Evolutionary conservation across 1,140 invertebrate genomes (phyloP).

Genomic region (Anthonomus grandis): DNA sequence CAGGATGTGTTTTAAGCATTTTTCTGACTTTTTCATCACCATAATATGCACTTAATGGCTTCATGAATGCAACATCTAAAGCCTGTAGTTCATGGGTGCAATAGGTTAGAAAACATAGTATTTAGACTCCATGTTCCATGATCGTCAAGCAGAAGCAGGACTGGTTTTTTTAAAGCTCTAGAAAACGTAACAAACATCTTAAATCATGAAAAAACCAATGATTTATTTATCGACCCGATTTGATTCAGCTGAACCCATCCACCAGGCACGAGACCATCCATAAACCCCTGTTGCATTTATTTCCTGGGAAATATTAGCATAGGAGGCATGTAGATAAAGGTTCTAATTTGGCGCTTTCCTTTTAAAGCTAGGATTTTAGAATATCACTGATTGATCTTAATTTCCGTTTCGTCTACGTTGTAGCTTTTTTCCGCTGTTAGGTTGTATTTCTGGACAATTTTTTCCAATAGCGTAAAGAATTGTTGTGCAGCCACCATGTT

Average conservation of each 20-base stretch:
- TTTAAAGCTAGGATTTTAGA: slow-evolving; percentile 48
- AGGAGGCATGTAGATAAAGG: slow-evolving; percentile 43
- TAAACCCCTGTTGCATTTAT: slow-evolving; percentile 31
- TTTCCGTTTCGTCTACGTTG: slow-evolving; percentile 25
- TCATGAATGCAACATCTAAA: slow-evolving; percentile 46
- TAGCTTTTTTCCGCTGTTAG: slow-evolving; percentile 39
- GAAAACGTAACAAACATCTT: slow-evolving; percentile 38
- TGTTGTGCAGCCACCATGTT: slow-evolving; percentile 41
- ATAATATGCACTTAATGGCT: slow-evolving; percentile 34
- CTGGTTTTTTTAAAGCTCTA: slow-evolving; percentile 28
- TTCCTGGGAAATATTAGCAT: slow-evolving; percentile 40
- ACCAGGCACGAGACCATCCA: slow-evolving; percentile 28
- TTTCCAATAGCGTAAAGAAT: slow-evolving; percentile 36
- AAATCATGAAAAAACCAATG: slow-evolving; percentile 44
- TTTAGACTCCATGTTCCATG: slow-evolving; percentile 41
- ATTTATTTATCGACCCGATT: slow-evolving; percentile 43
- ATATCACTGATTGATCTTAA: slow-evolving; percentile 44
- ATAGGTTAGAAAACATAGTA: slow-evolving; percentile 48
- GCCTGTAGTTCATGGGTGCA: slow-evolving; percentile 46
- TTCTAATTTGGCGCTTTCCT: slow-evolving; percentile 49
- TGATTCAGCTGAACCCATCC: slow-evolving; percentile 33
- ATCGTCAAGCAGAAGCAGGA: slow-evolving; percentile 43
- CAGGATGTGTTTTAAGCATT: slow-evolving; percentile 8
- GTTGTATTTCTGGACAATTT: slow-evolving; percentile 33
- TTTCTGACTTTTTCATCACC: slow-evolving; percentile 4